Percentiles rank a stretch among this genome's conserved stretches.
phyloP scores from a whole-genome alignment of 2,888 invertebrate genomes.

The Agelastica alni region DNA sequence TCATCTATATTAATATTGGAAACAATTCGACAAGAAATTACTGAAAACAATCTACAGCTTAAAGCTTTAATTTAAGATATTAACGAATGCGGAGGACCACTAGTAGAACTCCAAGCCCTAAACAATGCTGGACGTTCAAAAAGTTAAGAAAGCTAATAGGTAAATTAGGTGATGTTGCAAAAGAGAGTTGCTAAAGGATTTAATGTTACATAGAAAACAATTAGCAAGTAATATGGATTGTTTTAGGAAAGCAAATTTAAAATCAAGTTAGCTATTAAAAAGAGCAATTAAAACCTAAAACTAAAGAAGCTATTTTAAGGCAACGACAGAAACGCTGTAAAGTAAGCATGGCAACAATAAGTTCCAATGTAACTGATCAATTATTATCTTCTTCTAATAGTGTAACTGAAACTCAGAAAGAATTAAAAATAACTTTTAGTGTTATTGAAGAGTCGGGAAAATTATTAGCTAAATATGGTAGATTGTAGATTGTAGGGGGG shows the following conservation, averaged over 20 bases:
- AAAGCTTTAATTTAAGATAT: slow-evolving; percentile 88
- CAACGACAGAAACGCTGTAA: slow-evolving; percentile 70
- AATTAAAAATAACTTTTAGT: slow-evolving; percentile 83
- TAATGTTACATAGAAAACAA: slow-evolving; percentile 72
- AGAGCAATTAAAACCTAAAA: slow-evolving; percentile 66
- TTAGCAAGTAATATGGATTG: slow-evolving; percentile 72
- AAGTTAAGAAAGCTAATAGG: slow-evolving; percentile 75
- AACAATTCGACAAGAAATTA: slow-evolving; percentile 68
- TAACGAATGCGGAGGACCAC: slow-evolving; percentile 71
- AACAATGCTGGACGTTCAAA: slow-evolving; percentile 77
- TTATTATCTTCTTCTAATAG: slow-evolving; percentile 75
- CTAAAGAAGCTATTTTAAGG: slow-evolving; percentile 60
- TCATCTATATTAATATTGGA: slow-evolving; percentile 49
- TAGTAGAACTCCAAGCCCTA: slow-evolving; percentile 70
- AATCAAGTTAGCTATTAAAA: slow-evolving; percentile 78
- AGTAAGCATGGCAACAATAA: slow-evolving; percentile 69
- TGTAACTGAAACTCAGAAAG: slow-evolving; percentile 76
- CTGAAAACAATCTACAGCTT: slow-evolving; percentile 79
- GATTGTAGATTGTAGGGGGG: slow-evolving; percentile 94
- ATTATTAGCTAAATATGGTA: slow-evolving; percentile 89
- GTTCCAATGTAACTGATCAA: slow-evolving; percentile 82
- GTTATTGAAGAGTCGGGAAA: slow-evolving; percentile 89
- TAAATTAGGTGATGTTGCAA: slow-evolving; percentile 68
- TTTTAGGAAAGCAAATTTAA: slow-evolving; percentile 80
- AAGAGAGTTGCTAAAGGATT: slow-evolving; percentile 68